Percentiles rank a stretch among this genome's conserved stretches.
phyloP scores from a whole-genome alignment of 2,888 invertebrate species.

The Andricus quercusramuli region DNA sequence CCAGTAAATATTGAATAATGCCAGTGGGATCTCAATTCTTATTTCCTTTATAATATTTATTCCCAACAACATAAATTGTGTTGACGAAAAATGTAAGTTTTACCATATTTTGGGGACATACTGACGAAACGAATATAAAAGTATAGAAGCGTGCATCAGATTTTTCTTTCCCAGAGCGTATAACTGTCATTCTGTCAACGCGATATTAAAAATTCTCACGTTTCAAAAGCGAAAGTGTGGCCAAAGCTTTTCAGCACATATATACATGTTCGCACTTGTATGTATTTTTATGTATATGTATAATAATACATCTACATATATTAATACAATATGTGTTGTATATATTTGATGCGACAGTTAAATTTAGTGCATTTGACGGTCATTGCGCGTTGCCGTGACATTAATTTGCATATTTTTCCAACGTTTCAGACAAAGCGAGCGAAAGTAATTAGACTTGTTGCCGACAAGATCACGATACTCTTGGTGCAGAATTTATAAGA shows the following conservation, averaged over 20 bases:
- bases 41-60: not conserved
- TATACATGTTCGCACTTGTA: not conserved
- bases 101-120: not conserved
- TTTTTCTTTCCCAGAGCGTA: slow-evolving; percentile 3
- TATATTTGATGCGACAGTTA: not conserved
- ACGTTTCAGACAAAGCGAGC: not conserved
- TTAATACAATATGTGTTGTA: not conserved
- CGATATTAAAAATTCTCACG: slow-evolving; percentile 26
- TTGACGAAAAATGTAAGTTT: slow-evolving; percentile 21
- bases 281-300: not conserved
- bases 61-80: not conserved
- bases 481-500: slow-evolving; percentile 7
- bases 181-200: slow-evolving; percentile 31
- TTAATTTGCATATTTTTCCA: not conserved
- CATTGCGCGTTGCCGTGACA: not conserved
- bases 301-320: not conserved
- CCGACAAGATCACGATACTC: not conserved
- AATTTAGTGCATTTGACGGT: slow-evolving; percentile 4
- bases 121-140: slow-evolving; percentile 15
- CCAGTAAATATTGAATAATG: not conserved
- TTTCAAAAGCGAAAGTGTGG: slow-evolving; percentile 1
- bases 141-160: slow-evolving; percentile 9
- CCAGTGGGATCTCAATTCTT: not conserved
- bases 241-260: not conserved
- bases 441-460: slow-evolving; percentile 21